Conservation (phyloP, 2,113 vertebrate species). For the Passer montanus region DNA sequence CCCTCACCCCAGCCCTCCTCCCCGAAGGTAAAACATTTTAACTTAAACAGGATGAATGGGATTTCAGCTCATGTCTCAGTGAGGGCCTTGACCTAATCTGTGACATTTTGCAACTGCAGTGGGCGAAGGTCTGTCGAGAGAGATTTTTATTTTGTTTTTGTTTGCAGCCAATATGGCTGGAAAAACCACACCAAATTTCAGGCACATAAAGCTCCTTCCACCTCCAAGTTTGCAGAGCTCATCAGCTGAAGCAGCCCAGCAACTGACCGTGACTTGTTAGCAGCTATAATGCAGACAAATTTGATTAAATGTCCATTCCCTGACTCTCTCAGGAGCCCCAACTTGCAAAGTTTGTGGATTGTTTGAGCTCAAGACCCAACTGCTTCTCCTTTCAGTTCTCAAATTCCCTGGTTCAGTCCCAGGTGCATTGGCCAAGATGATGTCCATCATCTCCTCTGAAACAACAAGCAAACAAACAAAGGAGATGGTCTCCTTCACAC, state of each 20-base stretch:
- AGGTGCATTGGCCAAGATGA: conserved; percentile 54
- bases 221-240: neutral
- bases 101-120: neutral
- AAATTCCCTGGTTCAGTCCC: conserved; percentile 59
- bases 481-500: conserved; percentile 46
- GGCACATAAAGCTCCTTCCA: neutral
- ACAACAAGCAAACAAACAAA: conserved; percentile 56
- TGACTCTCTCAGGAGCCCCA: neutral
- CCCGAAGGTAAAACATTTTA: neutral
- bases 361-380: conserved; percentile 29
- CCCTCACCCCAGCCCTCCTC: neutral
- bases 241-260: neutral
- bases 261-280: neutral
- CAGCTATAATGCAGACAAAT: neutral
- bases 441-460: conserved; percentile 53
- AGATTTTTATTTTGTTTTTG: neutral
- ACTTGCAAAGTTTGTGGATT: conserved; percentile 6
- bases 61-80: neutral
- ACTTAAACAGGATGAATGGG: neutral
- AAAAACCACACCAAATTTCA: neutral
- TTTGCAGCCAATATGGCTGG: neutral
- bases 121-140: neutral
- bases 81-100: neutral
- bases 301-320: conserved; percentile 1
- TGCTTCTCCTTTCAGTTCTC: conserved; percentile 63